Evolutionary conservation across 2,888 invertebrate genomes (phyloP).

Genomic region (Allolobophora icterica): DNA sequence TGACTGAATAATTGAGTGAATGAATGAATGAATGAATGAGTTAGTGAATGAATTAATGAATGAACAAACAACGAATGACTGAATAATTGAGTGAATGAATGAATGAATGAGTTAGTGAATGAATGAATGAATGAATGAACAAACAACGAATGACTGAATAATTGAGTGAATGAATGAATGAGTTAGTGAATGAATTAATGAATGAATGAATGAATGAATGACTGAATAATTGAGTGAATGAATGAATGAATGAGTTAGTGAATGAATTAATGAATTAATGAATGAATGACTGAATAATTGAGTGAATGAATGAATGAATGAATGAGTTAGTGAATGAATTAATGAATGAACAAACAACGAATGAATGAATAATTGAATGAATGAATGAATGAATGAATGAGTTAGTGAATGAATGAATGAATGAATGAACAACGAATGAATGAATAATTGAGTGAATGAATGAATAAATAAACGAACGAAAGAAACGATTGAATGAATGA

Average conservation of each 20-base stretch:
- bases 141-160: neutral
- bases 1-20: neutral
- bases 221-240: neutral
- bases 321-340: neutral
- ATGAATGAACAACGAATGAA: no score
- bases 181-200: neutral
- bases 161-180: neutral
- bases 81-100: neutral
- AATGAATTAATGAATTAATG: no score
- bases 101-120: neutral
- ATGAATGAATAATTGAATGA: neutral
- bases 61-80: no score
- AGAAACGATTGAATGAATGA: no score
- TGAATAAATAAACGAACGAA: neutral
- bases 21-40: no score
- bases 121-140: neutral
- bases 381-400: no score
- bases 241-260: no score
- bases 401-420: no score
- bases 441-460: neutral
- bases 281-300: no score
- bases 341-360: neutral
- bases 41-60: neutral
- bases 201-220: no score
- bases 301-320: neutral